Conservation (phyloP, 2,888 invertebrate species). For the Cataglyphis albicans region DNA sequence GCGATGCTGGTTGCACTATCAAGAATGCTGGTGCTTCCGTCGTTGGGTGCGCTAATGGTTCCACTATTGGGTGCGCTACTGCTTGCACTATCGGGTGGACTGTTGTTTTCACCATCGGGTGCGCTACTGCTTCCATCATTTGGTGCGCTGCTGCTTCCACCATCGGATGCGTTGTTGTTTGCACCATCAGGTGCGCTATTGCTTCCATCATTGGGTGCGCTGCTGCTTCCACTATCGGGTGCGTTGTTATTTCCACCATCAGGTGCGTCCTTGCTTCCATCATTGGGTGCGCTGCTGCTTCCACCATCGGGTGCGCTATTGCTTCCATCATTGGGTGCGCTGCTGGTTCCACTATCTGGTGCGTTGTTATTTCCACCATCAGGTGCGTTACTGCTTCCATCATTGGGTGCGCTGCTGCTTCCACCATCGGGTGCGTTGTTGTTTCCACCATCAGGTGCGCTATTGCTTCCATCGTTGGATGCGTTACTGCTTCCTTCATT, state of each 20-base stretch:
- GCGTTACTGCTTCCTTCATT: not conserved
- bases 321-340: not conserved
- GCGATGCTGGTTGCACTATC: too few species aligned
- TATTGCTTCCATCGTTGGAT: not conserved
- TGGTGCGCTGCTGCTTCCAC: too few species aligned
- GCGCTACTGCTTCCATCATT: too few species aligned
- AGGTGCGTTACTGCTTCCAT: accelerated
- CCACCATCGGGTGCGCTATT: not conserved
- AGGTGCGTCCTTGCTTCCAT: not conserved
- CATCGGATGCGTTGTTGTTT: too few species aligned
- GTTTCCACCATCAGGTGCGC: not conserved
- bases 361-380: not conserved
- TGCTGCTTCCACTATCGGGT: not conserved
- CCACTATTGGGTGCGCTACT: too few species aligned
- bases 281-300: not conserved
- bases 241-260: too few species aligned
- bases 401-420: not conserved
- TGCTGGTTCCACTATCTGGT: not conserved
- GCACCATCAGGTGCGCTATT: too few species aligned
- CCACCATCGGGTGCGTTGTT: too few species aligned
- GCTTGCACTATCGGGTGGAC: too few species aligned
- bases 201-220: not conserved
- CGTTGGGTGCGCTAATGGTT: too few species aligned
- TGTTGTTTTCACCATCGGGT: too few species aligned
- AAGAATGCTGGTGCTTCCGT: too few species aligned